Evolutionary conservation across 1,140 invertebrate genomes (phyloP).

Genomic region (Cepaea nemoralis): DNA sequence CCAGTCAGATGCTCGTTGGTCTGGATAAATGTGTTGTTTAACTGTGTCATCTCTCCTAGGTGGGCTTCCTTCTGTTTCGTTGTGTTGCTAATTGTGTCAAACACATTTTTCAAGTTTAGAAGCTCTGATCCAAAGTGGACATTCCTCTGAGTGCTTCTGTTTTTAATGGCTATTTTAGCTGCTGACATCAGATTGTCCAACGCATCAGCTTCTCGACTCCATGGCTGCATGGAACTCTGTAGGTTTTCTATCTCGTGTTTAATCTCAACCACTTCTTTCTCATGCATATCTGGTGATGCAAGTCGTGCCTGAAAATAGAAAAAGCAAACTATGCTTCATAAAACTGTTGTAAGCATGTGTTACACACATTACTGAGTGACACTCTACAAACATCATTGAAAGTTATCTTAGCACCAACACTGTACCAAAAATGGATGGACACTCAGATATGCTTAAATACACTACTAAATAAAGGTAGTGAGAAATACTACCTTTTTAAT

Average conservation of each 20-base stretch:
- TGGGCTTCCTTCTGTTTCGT: constrained; percentile 61
- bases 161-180: constrained; percentile 64
- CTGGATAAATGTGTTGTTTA: constrained; percentile 57
- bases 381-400: too few species aligned
- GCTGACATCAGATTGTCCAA: constrained; percentile 64
- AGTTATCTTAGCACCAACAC: too few species aligned
- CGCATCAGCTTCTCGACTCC: constrained; percentile 55
- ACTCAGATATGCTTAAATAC: too few species aligned
- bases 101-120: constrained; percentile 56
- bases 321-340: background rate
- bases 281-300: constrained; percentile 78
- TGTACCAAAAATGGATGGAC: too few species aligned
- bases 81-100: constrained; percentile 53
- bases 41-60: constrained; percentile 59
- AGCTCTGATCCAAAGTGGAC: constrained; percentile 65
- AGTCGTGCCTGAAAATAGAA: constrained; percentile 77
- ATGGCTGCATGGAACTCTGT: constrained; percentile 55
- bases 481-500: too few species aligned
- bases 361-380: too few species aligned
- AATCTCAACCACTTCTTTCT: constrained; percentile 61
- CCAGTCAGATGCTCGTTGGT: constrained; percentile 56
- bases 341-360: too few species aligned
- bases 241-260: constrained; percentile 61
- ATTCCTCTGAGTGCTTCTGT: constrained; percentile 62
- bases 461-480: too few species aligned